A percentile compares a stretch with the other conserved stretches of the same genome.
These are phyloP conservation scores for Burhinus oedicnemus DNA, from an alignment of 2,113 vertebrate genomes.

Conservation along the genomic window DNA sequence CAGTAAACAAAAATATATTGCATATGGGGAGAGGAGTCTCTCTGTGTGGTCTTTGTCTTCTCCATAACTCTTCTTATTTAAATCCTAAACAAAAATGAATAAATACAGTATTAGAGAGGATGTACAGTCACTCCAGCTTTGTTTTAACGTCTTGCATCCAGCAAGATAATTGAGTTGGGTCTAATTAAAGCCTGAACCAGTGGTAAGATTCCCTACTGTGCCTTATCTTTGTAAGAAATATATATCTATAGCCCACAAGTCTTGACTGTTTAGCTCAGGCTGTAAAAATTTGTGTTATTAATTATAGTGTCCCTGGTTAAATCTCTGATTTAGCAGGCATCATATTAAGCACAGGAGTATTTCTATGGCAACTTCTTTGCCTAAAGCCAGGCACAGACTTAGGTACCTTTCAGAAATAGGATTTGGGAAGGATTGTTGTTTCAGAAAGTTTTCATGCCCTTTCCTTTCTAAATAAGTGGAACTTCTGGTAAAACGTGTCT, in stretches of 20 bases:
- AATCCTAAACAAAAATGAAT: background rate
- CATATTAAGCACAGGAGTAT: background rate
- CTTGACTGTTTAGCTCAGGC: background rate
- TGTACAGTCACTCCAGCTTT: background rate
- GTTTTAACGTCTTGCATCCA: background rate
- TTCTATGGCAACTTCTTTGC: background rate
- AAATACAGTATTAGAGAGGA: background rate
- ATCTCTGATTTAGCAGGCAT: background rate
- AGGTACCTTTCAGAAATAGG: background rate
- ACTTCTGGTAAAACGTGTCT: background rate
- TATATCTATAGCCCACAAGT: background rate
- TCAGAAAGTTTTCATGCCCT: slow-evolving; percentile 3
- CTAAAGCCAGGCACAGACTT: background rate
- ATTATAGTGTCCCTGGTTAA: background rate
- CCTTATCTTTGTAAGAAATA: background rate
- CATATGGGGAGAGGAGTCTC: background rate
- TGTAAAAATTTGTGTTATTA: background rate
- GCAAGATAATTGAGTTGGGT: background rate
- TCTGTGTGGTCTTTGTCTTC: background rate
- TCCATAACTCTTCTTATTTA: background rate
- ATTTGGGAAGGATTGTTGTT: background rate
- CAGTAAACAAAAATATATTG: background rate
- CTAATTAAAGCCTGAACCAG: background rate
- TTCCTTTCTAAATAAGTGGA: background rate
- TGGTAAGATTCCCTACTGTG: background rate